Evolutionary conservation across 2,797 vertebrate species (phyloP).

Genomic region (Enteromius paludinosus): DNA sequence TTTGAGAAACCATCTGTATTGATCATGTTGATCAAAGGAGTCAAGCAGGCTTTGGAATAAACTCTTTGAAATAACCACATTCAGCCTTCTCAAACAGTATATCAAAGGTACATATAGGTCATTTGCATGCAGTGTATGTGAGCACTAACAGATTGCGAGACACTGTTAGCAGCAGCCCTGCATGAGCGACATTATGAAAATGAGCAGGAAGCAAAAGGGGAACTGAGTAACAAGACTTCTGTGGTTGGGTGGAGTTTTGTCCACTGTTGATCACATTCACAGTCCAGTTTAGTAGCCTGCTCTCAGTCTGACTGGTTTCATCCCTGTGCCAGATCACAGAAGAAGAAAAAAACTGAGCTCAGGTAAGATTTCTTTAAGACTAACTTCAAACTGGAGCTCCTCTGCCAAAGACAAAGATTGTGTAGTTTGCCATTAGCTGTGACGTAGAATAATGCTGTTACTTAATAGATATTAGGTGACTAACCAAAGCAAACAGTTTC

Average conservation of each 20-base stretch:
- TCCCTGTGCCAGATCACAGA: background rate
- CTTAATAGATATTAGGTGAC: background rate
- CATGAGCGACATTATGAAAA: conserved; percentile 79
- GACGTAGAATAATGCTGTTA: background rate
- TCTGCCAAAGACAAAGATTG: background rate
- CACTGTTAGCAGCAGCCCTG: conserved; percentile 64
- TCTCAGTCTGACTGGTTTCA: conserved; percentile 33
- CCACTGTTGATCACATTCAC: conserved; percentile 71
- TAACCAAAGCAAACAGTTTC: background rate
- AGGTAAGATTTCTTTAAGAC: conserved; percentile 43
- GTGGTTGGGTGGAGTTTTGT: conserved; percentile 76
- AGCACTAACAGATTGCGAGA: conserved; percentile 17
- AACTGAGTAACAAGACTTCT: conserved; percentile 78
- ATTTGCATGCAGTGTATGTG: background rate
- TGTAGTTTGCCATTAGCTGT: background rate
- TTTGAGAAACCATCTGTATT: background rate
- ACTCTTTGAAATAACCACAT: background rate
- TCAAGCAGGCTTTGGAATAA: background rate
- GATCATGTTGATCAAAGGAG: background rate
- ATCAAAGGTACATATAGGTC: background rate
- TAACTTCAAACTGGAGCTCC: background rate
- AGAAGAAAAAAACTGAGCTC: conserved; percentile 13
- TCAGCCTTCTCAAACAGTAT: background rate
- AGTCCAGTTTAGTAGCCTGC: conserved; percentile 35
- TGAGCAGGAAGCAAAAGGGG: conserved; percentile 83